Evolutionary conservation across 1,140 invertebrate genomes (phyloP), one percentile per base, ranked within the genome.

Genomic region (Aphelenchoides avenae): DNA sequence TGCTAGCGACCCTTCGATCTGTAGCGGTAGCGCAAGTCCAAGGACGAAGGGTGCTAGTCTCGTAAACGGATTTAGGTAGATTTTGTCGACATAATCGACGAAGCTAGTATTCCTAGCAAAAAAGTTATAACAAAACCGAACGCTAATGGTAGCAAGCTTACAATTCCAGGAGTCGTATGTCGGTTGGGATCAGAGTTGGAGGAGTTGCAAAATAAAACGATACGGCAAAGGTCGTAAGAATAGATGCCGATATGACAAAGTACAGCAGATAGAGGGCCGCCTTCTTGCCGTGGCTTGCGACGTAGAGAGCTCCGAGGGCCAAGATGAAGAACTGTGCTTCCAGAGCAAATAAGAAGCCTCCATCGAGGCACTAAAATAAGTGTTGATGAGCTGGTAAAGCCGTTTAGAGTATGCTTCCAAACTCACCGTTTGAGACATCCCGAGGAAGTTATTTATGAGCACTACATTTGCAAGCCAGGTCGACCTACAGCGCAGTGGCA

Each of bases 271-370:
- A 61, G 42, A 22, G n/a, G 29, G n/a, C 29, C 18, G 24, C 27
- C 33, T 46, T 20, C 34, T 53, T 30, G n/a, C 48, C 22, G 36
- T 26, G 34, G n/a, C 20, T 30, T 22, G 41, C 41, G 7, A 56
- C 39, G 31, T 52, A 56, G 9, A 56, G 41, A 3, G 41, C 30
- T 24, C 9, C 5, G 9, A 60, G n/a, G n/a, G 15, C 41, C 30
- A 69, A 18, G 9, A 69, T 5, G 49, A 70, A 52, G 34, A 66
- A 54, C 47, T 66, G 64, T 13, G 64, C 66, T 55, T 66, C 66
- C 7, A 70, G 41, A n/a, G 59, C 59, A n/a, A 60, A 42, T 30
- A 66, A 40, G 48, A 57, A 70, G 26, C 64, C 58, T n/a, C 40
- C 48, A 52, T 66, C 59, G 22, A 66, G 33, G 48, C 64, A 66